Evolutionary conservation across 2,113 vertebrate genomes (phyloP), one percentile per base, ranked within the genome.

Genomic region (Tragelaphus scriptus): DNA sequence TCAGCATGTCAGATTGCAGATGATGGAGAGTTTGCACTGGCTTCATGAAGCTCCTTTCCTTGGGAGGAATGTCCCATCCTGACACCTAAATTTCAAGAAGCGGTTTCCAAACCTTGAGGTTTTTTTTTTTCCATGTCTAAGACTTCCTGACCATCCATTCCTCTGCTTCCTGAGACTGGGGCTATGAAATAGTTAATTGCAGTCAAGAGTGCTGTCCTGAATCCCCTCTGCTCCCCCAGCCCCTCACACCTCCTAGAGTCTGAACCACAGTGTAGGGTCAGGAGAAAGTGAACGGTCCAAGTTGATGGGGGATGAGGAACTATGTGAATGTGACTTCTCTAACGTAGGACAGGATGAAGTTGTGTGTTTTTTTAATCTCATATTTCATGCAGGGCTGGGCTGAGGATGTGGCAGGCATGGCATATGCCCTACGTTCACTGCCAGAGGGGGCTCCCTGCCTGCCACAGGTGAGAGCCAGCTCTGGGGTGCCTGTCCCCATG

Each of bases 361-460:
- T 98, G 97, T 98, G 97, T 98, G 95, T 98, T 96, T 98, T 98
- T 94, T 97, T 96, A 95, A 98, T 98, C 95, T 98, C 98, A 88
- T 98, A 98, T 98, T 98, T 98, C 98, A 88, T 98, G 98, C 98
- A 98, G 98, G 98, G 98, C 98, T 98, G 98, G 98, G 98, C 98
- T 98, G 98, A 98, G 98, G 98, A 98, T 98, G 98, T 98, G 98
- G 98, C 98, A 98, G 98, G 98, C 98, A 98, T 98, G 98, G 98
- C 98, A 49, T 94, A 97, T 98, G 98, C 98, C 98, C 95, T 98
- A 98, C 98, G 98, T 97, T 98, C 98, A 98, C 98, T 98, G 96
- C 98, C 98, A 98, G 98, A 98, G 97, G 98, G 98, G 98, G 98
- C 98, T 98, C 98, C 98, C 98, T 98, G 98, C 98, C 98, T 98